A percentile compares a stretch with the other conserved stretches of the same genome.
phyloP scores from a whole-genome alignment of 2,113 vertebrate species.

The Cochlearius cochlearius region DNA sequence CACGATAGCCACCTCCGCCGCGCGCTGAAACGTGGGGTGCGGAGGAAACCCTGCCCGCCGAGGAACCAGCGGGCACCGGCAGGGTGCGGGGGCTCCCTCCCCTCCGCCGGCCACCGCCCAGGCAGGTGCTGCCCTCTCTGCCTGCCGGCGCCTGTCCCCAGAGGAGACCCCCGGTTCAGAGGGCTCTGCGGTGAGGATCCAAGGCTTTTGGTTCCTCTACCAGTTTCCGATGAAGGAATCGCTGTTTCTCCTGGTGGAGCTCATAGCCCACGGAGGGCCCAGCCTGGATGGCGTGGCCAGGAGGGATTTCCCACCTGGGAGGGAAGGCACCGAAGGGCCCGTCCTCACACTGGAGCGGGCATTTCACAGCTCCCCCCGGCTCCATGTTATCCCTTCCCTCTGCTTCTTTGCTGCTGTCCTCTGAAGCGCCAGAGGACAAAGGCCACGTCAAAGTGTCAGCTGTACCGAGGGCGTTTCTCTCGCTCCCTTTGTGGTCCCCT shows the following conservation, averaged over 20 bases:
- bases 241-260: background rate
- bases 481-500: background rate
- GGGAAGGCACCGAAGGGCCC: background rate
- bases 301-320: background rate
- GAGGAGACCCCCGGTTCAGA: rapidly evolving
- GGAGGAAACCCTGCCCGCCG: background rate
- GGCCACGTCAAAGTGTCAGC: background rate
- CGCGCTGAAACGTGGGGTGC: background rate
- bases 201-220: background rate
- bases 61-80: background rate
- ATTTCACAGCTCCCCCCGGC: background rate
- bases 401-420: background rate
- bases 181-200: background rate
- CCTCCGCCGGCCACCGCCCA: background rate
- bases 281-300: background rate
- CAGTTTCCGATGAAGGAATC: background rate
- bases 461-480: background rate
- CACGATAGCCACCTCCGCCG: rapidly evolving
- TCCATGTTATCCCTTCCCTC: background rate
- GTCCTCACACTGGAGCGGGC: background rate
- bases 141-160: background rate
- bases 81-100: background rate
- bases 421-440: background rate
- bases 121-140: background rate
- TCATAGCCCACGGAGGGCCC: rapidly evolving